Conservation (phyloP, 2,113 vertebrate species). For the Rhea pennata region DNA sequence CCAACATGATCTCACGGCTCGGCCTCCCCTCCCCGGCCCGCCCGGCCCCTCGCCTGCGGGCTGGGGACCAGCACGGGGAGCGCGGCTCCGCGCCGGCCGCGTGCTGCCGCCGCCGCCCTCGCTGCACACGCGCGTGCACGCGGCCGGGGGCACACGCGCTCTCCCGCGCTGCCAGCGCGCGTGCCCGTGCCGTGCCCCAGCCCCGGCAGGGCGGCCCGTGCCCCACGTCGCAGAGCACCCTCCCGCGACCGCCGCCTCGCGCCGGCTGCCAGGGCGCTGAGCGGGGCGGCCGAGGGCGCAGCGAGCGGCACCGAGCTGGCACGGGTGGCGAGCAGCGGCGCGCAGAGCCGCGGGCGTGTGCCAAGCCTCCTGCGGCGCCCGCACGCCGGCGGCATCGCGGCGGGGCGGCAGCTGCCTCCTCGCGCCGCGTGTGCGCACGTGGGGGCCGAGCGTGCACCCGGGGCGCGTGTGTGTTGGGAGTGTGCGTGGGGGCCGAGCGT, state of each 20-base stretch:
- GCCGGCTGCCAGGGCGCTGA: no score
- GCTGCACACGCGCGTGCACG: background rate
- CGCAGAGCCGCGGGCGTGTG: background rate
- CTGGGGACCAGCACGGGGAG: background rate
- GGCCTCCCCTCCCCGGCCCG: background rate
- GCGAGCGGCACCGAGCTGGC: background rate
- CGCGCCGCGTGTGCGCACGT: accelerated
- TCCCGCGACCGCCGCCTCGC: no score
- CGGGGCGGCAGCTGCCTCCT: background rate
- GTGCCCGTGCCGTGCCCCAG: accelerated
- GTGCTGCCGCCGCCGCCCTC: no score
- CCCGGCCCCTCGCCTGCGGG: background rate
- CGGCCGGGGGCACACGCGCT: no score
- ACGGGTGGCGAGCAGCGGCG: accelerated
- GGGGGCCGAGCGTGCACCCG: accelerated
- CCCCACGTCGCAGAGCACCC: no score
- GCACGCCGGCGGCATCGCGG: background rate
- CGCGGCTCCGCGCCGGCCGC: background rate
- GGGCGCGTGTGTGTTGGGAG: accelerated
- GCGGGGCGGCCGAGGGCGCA: no score
- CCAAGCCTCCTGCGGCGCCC: background rate
- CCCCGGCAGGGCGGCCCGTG: no score
- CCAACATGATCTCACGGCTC: slow-evolving; percentile 30
- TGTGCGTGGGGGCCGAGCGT: background rate
- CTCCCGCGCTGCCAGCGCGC: no score